Percentiles rank a stretch among this genome's conserved stretches.
Evolutionary conservation across 2,797 vertebrate genomes (phyloP).

Genomic region (Hemitrygon akajei): DNA sequence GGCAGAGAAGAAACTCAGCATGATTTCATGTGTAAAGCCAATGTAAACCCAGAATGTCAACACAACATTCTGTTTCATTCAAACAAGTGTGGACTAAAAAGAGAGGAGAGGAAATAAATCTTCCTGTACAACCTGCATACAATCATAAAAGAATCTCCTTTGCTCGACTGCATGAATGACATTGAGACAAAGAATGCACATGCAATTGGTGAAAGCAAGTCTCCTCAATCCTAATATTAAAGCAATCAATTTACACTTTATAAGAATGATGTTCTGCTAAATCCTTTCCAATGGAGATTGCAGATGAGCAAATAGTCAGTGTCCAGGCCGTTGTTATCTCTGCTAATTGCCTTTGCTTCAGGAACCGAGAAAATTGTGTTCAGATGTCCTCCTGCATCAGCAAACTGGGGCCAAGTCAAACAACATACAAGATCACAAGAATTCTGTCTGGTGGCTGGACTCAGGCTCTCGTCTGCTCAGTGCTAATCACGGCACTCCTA

Average conservation of each 20-base stretch:
- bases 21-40: slow-evolving; percentile 33
- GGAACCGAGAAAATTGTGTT: slow-evolving; percentile 60
- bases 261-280: background rate
- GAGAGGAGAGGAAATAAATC: background rate
- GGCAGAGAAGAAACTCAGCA: slow-evolving; percentile 33
- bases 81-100: background rate
- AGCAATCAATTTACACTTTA: slow-evolving; percentile 24
- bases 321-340: slow-evolving; percentile 72
- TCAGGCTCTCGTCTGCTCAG: slow-evolving; percentile 54
- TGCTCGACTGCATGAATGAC: background rate
- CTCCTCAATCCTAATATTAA: background rate
- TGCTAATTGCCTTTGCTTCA: slow-evolving; percentile 85
- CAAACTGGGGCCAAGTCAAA: slow-evolving; percentile 76
- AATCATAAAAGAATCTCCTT: background rate
- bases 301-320: slow-evolving; percentile 75
- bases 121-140: background rate
- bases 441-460: slow-evolving; percentile 55
- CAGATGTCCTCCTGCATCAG: slow-evolving; percentile 58
- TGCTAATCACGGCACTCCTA: slow-evolving; percentile 69
- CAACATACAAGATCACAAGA: slow-evolving; percentile 62
- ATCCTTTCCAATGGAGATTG: slow-evolving; percentile 84
- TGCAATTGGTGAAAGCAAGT: background rate
- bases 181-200: background rate
- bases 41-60: slow-evolving; percentile 39
- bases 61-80: background rate